Base-by-base conservation (phyloP, 2,797 vertebrate species). In the Notolepis coatsorum region DNA sequence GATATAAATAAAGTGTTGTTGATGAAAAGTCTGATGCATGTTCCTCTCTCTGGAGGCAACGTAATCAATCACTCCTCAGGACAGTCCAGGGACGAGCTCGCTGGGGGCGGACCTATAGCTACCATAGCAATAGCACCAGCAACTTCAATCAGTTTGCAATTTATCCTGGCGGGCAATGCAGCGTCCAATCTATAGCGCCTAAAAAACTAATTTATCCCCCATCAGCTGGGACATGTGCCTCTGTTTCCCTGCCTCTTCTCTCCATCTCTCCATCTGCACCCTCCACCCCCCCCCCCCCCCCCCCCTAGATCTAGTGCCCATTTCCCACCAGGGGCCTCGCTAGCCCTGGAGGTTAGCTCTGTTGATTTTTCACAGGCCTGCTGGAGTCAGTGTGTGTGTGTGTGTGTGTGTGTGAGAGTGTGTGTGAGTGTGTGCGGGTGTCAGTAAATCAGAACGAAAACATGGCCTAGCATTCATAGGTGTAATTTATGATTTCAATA, bases 1-100 rank as follows among this genome's bases (percentile, higher is more conserved):
- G 21, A 41, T 47, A 38, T 52, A 61, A 61, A 76, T 65, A 30
- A 45, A 37, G 25, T 59, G 5, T 6, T 58, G 41, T 71, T 51
- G 6, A 55, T 68, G 64, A 61, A 61, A 71, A 38, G 53, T 24
- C 10, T 45, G 10, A 18, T 20, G 41, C 23, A 4, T 41, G 1
- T 48, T 69, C 3, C 52, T 57, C 24, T 57, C 24, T 23, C 21
- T 28, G 25, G 17, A 2, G 65, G 33, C 27, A 7, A n/a, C 10
- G 25, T 39, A 48, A 68, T 79, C 49, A 59, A 77, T 81, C 77
- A 71, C 53, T 25, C 62, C 51, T 55, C 21, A 27, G 62, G 55
- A 61, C 58, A 72, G 54, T 27, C 30, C 62, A 67, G 24, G 46
- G 60, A 55, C 10, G 15, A 65, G 41, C 2, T 3, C 53, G 57